Evolutionary conservation across 2,797 vertebrate genomes (phyloP), one percentile per base, ranked within the genome.

Genomic region (Pogoniulus pusillus): DNA sequence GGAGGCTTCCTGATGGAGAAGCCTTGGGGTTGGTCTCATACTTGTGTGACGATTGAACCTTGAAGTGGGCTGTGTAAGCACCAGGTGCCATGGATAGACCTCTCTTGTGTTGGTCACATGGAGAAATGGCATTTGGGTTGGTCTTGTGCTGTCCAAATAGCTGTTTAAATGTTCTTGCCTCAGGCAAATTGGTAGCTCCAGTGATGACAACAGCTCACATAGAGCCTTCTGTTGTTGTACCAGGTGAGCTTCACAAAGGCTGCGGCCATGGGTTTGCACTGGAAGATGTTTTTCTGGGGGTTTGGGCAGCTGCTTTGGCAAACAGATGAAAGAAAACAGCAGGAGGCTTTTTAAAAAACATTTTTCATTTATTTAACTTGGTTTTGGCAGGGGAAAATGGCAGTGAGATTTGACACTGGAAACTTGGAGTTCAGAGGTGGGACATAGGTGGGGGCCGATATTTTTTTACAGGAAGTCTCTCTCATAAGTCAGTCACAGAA

Each of bases 71-170:
- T 69, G 4, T 57, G 4, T 0, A 3, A 87, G 54, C 2, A 1
- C 27, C 5, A 6, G 8, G 5, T 23, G n/a, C n/a, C n/a, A 2
- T 1, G 2, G 20, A 15, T 14, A 43, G 35, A 22, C 14, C 34
- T 76, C 22, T 37, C 12, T 15, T 51, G 20, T 55, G 37, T 54
- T 82, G 57, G 16, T 70, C 23, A 14, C 0, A 0, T 58, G 63
- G 37, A 43, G 53, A 66, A 87, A 35, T 23, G 39, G n/a, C 16
- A 12, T 76, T 59, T 77, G 62, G 4, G 4, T 55, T 69, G 37
- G 26, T 54, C 26, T 58, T 62, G 4, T 1, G 6, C 49, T 78
- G 35, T 9, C 20, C 23, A 22, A 22, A 0, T 39, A 18, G 16
- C 17, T 62, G 2, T 39, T 74, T 58, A 41, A 51, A 17, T 80